A percentile compares a stretch with the other conserved stretches of the same genome.
These are phyloP conservation scores for Pangasianodon hypophthalmus DNA, from an alignment of 2,113 vertebrate genomes.

Conservation along the genomic window DNA sequence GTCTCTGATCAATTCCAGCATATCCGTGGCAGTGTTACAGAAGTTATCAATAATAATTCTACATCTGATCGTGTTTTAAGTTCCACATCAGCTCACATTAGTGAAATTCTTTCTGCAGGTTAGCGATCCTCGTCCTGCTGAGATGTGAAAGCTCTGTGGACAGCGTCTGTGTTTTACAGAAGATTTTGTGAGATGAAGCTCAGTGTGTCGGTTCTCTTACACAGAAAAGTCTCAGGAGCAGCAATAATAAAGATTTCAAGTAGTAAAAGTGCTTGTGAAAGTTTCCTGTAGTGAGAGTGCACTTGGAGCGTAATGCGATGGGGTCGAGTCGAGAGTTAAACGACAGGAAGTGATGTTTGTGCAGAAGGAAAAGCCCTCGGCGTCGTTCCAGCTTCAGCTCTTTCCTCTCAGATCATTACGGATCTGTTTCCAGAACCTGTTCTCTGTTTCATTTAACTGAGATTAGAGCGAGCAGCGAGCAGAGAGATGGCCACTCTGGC, in stretches of 20 bases:
- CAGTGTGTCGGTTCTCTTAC: not conserved
- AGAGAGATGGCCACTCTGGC: not conserved
- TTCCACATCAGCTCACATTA: not conserved
- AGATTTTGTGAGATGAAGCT: not conserved
- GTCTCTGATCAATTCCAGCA: too few species aligned
- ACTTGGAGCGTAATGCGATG: not conserved
- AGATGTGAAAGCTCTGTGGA: not conserved
- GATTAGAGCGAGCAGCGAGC: not conserved
- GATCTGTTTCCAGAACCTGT: not conserved
- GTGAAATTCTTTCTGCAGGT: not conserved
- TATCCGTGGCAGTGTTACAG: too few species aligned
- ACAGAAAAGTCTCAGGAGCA: not conserved
- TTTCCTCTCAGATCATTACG: not conserved
- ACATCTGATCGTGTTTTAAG: not conserved
- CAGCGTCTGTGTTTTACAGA: too few species aligned
- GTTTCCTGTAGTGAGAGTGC: not conserved
- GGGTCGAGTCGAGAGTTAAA: not conserved
- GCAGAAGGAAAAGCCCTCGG: not conserved
- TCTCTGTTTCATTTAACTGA: not conserved
- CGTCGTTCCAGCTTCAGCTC: not conserved
- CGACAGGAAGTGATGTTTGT: not conserved
- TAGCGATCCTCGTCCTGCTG: not conserved
- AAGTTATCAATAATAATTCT: not conserved
- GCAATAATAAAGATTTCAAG: not conserved
- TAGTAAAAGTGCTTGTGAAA: not conserved